A percentile compares a stretch with the other conserved stretches of the same genome.
phyloP scores from a whole-genome alignment of 2,888 invertebrate genomes.

The Lycophotia porphyrea region DNA sequence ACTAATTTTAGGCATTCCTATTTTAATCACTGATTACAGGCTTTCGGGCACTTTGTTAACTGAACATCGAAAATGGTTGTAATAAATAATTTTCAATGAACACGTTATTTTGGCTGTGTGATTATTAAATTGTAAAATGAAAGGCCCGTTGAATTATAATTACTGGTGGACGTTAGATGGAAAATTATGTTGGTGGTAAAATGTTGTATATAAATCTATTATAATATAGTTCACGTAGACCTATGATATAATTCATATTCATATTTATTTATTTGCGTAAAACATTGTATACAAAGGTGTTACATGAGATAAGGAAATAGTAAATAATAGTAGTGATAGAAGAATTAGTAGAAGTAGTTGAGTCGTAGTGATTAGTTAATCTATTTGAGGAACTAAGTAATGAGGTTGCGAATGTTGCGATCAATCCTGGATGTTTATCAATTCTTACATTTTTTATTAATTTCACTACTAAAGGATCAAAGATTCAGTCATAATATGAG shows the following conservation, averaged over 20 bases:
- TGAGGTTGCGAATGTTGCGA: too few species aligned
- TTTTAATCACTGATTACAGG: slow-evolving; percentile 19
- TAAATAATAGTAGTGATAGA: too few species aligned
- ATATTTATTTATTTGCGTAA: too few species aligned
- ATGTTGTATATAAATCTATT: too few species aligned
- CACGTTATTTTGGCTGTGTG: slow-evolving; percentile 29
- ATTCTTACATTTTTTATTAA: background rate
- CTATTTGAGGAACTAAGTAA: background rate
- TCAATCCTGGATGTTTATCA: background rate
- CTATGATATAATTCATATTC: background rate
- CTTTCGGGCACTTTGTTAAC: slow-evolving; percentile 34
- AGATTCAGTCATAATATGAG: background rate
- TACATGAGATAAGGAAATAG: too few species aligned
- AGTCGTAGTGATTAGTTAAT: too few species aligned
- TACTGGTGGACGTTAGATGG: background rate
- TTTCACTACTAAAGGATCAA: background rate
- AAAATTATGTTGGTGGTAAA: background rate
- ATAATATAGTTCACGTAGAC: background rate
- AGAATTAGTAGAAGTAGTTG: too few species aligned
- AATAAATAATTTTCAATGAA: slow-evolving; percentile 52
- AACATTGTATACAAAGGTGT: too few species aligned
- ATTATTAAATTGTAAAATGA: background rate
- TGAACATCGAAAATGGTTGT: slow-evolving; percentile 39
- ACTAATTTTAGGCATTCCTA: slow-evolving; percentile 39
- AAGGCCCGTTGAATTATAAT: slow-evolving; percentile 11